Base-by-base conservation (phyloP, 2,888 invertebrate species). In the Apotomis turbidana region DNA sequence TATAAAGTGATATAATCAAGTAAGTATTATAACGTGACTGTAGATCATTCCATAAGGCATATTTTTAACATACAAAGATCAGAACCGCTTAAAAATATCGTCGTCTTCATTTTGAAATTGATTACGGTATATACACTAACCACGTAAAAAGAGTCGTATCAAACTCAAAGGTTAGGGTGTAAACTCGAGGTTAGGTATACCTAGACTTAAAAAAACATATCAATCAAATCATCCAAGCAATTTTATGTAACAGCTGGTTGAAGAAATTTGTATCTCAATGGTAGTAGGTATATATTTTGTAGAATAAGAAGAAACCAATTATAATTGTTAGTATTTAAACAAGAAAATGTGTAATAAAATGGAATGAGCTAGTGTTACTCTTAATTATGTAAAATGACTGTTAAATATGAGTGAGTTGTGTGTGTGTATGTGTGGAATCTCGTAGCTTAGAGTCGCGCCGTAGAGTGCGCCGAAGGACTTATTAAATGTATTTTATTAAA, bases 401-500 rank as follows among this genome's bases (percentile, higher is more conserved):
- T 55, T 69, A 59, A 27, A 58, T 27, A 27, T 63, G 69, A 66
- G 75, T 60, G 74, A 27, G 27, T 27, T n/a, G 59, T 64, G 68
- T 64, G 46, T 62, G 68, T 68, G 67, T 67, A 63, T 57, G 59
- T 70, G 70, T 64, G 62, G 5, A 36, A 41, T 52, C 41, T 55
- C n/a, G 41, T 6, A 36, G 55, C 62, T 49, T 12, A 49, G 44
- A 55, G 69, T 55, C 38, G 41, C 8, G 8, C n/a, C 41, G 44
- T 15, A 44, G 44, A 57, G 76, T 76, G 80, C 59, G 73, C 73
- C 76, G 64, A 70, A 74, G 76, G 76, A 76, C 74, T 76, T 74
- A 75, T 74, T 78, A 72, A 78, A 78, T 27, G 27, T 27, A 83
- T 90, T 89, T 88, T 89, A 80, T 83, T 78, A 76, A 82, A 82